A percentile compares a stretch with the other conserved stretches of the same genome.
These are phyloP conservation scores for Apotomis turbidana DNA, from an alignment of 2,888 invertebrate species.

Conservation along the genomic window DNA sequence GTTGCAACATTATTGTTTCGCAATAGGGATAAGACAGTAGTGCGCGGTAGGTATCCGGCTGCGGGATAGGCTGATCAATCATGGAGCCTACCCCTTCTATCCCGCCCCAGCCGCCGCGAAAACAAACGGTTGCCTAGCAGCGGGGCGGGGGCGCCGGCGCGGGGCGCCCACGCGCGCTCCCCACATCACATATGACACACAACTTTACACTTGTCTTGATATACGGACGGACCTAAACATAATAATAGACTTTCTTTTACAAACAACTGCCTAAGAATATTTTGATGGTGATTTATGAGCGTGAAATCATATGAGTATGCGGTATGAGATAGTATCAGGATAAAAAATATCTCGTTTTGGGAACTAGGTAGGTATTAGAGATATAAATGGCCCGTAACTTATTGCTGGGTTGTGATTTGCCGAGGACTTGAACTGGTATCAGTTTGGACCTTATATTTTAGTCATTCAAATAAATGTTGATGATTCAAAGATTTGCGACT, in stretches of 20 bases:
- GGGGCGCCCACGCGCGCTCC: conserved; percentile 59
- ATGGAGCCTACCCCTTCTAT: conserved; percentile 82
- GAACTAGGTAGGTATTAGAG: conserved; percentile 3
- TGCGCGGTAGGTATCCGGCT: conserved; percentile 74
- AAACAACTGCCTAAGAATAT: conserved; percentile 30
- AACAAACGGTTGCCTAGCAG: conserved; percentile 81
- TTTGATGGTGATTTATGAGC: conserved; percentile 36
- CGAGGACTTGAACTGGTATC: not conserved
- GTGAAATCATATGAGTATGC: conserved; percentile 30
- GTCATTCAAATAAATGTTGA: too few relatives aligned
- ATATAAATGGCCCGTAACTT: conserved; percentile 1
- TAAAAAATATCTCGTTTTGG: not conserved
- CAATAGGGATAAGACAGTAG: conserved; percentile 42
- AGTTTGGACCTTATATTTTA: not conserved
- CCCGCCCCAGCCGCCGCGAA: conserved; percentile 78
- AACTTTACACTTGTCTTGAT: conserved; percentile 47
- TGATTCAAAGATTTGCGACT: too few relatives aligned
- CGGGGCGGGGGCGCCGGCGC: conserved; percentile 56
- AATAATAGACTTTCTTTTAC: conserved; percentile 29
- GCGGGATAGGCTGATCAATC: conserved; percentile 83
- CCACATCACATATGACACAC: conserved; percentile 72
- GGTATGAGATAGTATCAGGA: conserved; percentile 21
- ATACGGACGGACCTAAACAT: conserved; percentile 27
- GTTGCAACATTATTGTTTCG: conserved; percentile 31
- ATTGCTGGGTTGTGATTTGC: not conserved